A percentile compares a stretch with the other conserved stretches of the same genome.
Evolutionary conservation across 2,113 vertebrate genomes (phyloP).

Genomic region (Megaptera novaeangliae): DNA sequence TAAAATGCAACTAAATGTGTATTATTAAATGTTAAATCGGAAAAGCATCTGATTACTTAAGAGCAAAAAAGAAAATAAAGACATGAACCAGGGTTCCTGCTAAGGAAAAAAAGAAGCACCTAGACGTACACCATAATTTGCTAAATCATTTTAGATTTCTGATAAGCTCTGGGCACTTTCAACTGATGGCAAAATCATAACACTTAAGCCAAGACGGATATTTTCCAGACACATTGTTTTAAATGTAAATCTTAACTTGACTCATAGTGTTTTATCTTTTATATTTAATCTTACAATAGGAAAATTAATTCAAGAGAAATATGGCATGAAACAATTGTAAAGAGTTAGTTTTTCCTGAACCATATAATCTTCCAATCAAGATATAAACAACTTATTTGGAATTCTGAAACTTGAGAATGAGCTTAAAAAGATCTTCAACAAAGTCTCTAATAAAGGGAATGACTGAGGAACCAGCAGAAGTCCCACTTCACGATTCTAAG

Average conservation of each 20-base stretch:
- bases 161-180: conserved; percentile 40
- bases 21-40: conserved; percentile 17
- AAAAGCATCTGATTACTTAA: conserved; percentile 3
- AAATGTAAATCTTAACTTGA: conserved; percentile 64
- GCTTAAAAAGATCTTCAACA: conserved; percentile 18
- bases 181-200: conserved; percentile 20
- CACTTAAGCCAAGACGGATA: conserved; percentile 62
- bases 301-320: conserved; percentile 60
- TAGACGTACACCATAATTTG: conserved; percentile 8
- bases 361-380: conserved; percentile 47
- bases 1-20: not conserved
- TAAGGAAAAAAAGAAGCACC: not conserved
- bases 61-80: not conserved
- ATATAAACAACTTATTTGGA: conserved; percentile 48
- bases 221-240: conserved; percentile 68
- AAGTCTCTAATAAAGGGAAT: not conserved
- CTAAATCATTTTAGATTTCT: conserved; percentile 58
- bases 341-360: conserved; percentile 41
- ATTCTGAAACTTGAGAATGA: conserved; percentile 46
- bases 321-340: not conserved
- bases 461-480: not conserved
- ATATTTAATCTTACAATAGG: conserved; percentile 63
- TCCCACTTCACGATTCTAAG: not conserved
- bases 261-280: conserved; percentile 19
- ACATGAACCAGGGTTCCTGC: not conserved